Conservation (phyloP, 2,888 invertebrate genomes). For the Embidobia sp. region DNA sequence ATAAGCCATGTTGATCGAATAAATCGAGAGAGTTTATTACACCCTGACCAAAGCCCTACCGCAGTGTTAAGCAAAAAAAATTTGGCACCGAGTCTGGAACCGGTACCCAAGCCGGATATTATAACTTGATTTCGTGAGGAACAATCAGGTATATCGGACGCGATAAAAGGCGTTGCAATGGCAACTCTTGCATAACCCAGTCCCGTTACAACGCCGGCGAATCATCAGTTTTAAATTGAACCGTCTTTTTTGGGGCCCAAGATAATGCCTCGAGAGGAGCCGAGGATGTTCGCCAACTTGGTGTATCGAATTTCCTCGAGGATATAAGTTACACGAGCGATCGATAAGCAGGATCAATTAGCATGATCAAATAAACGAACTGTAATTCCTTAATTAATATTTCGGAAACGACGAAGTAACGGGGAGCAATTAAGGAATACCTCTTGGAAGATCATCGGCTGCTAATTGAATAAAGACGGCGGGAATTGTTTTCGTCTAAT, state of each 20-base stretch:
- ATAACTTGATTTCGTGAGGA: constrained; percentile 12
- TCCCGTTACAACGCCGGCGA: not conserved
- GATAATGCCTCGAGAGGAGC: not conserved
- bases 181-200: not conserved
- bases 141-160: constrained; percentile 3
- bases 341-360: not conserved
- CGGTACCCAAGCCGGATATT: constrained; percentile 17
- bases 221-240: constrained; percentile 6
- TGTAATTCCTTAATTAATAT: too few relatives aligned
- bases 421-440: too few relatives aligned
- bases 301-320: not conserved
- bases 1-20: constrained; percentile 18
- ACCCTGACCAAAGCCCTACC: constrained; percentile 4
- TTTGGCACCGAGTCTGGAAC: constrained; percentile 16
- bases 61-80: constrained; percentile 7
- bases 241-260: not conserved
- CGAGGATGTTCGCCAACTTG: too few relatives aligned
- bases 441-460: too few relatives aligned
- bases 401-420: too few relatives aligned
- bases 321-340: not conserved
- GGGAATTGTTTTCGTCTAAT: too few relatives aligned
- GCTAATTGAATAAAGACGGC: too few relatives aligned
- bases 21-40: constrained; percentile 33
- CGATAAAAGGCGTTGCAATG: constrained; percentile 3
- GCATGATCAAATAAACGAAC: not conserved